These are phyloP conservation scores for Chaetoderma sp. DNA, from an alignment of 2,888 invertebrate species.

Conservation along the genomic window DNA sequence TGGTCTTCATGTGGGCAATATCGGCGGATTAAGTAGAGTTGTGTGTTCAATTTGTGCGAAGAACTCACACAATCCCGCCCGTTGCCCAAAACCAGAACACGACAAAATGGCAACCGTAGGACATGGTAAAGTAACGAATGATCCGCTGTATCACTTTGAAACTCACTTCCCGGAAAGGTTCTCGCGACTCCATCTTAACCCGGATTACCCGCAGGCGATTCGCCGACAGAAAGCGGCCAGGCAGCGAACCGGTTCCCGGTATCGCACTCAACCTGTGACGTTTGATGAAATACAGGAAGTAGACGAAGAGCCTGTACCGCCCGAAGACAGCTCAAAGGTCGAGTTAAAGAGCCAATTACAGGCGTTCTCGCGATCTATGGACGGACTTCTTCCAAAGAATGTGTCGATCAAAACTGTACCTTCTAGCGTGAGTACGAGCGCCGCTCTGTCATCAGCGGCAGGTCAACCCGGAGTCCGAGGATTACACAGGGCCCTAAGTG, in stretches of 20 bases:
- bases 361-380: slow-evolving; percentile 66
- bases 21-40: too few relatives aligned
- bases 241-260: slow-evolving; percentile 71
- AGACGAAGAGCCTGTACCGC: slow-evolving; percentile 74
- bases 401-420: not conserved
- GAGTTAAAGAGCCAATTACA: slow-evolving; percentile 54
- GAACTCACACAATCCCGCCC: too few relatives aligned
- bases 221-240: slow-evolving; percentile 74
- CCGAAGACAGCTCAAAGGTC: slow-evolving; percentile 38
- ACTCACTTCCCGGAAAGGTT: slow-evolving; percentile 80
- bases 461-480: too few relatives aligned
- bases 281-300: slow-evolving; percentile 84
- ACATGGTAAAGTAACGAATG: slow-evolving; percentile 40
- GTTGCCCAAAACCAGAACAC: too few relatives aligned
- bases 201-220: slow-evolving; percentile 60
- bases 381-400: slow-evolving; percentile 57
- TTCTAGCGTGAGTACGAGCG: too few relatives aligned
- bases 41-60: too few relatives aligned
- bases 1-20: too few relatives aligned
- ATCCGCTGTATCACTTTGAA: slow-evolving; percentile 72
- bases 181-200: slow-evolving; percentile 73
- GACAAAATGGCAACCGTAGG: slow-evolving; percentile 2
- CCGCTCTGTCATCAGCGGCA: too few relatives aligned
- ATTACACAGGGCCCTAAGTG: too few relatives aligned
- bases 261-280: slow-evolving; percentile 80